These are phyloP conservation scores for Noctua comes DNA, from an alignment of 2,888 invertebrate genomes.

Conservation along the genomic window DNA sequence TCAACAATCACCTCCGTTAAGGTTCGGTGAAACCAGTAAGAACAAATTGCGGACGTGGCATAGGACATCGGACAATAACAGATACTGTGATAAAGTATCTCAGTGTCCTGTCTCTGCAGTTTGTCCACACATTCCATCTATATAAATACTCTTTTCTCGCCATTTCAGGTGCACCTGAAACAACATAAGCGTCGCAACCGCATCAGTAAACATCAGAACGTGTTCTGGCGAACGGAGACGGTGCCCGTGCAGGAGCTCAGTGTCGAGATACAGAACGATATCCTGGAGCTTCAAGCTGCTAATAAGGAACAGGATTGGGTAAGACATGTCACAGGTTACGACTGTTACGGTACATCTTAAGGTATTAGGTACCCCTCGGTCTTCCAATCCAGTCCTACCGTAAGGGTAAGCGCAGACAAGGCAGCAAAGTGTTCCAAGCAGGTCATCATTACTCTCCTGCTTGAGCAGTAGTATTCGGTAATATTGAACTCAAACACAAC, in stretches of 20 bases:
- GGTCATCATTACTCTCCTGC: too few relatives aligned
- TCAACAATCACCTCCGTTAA: not conserved
- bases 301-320: constrained; percentile 53
- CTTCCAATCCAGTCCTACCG: not conserved
- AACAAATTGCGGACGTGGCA: not conserved
- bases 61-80: not conserved
- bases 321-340: not conserved
- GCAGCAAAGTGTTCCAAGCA: not conserved
- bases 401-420: not conserved
- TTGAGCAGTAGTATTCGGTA: too few relatives aligned
- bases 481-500: not conserved
- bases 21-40: not conserved
- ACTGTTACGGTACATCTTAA: not conserved
- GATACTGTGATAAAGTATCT: not conserved
- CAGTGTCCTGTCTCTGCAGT: not conserved
- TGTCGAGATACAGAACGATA: constrained; percentile 81
- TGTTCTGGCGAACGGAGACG: constrained; percentile 81
- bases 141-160: not conserved
- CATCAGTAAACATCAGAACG: constrained; percentile 76
- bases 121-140: not conserved
- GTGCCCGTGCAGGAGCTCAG: constrained; percentile 85
- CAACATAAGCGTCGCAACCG: constrained; percentile 81
- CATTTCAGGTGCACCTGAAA: constrained; percentile 81
- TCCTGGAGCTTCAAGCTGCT: constrained; percentile 78
- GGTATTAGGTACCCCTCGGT: not conserved